These are phyloP conservation scores for Benthosema pterotum DNA, from an alignment of 2,797 vertebrate species.

Conservation along the genomic window DNA sequence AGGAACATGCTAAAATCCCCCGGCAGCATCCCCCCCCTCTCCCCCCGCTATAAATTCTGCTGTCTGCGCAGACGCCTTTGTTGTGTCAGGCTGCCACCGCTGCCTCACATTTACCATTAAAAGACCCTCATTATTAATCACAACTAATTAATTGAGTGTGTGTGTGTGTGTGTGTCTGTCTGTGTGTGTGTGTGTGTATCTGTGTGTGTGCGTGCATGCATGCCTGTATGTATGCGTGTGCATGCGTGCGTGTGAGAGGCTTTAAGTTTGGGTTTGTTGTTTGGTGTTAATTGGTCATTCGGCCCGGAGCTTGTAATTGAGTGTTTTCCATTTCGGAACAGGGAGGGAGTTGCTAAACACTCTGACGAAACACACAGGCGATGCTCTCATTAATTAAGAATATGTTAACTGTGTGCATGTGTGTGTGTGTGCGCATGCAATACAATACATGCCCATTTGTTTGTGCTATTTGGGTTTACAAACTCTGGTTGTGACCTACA, in stretches of 20 bases:
- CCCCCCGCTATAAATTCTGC: constrained; percentile 97
- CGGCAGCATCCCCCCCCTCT: constrained; percentile 89
- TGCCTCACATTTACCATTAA: constrained; percentile 93
- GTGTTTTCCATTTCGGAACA: constrained; percentile 78
- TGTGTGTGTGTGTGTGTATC: constrained; percentile 82
- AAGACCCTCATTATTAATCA: constrained; percentile 96
- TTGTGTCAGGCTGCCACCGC: constrained; percentile 86
- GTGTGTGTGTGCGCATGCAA: too few relatives aligned
- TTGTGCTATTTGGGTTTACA: too few relatives aligned
- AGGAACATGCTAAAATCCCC: constrained; percentile 97
- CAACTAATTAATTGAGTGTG: constrained; percentile 97
- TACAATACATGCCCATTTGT: too few relatives aligned
- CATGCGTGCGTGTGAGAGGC: constrained; percentile 72
- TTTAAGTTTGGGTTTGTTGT: constrained; percentile 86
- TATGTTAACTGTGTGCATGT: constrained; percentile 50
- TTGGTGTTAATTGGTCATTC: constrained; percentile 90
- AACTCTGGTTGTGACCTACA: too few relatives aligned
- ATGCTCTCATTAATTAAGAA: constrained; percentile 78
- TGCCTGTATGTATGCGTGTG: constrained; percentile 83
- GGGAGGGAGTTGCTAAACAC: constrained; percentile 69
- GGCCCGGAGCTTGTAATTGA: constrained; percentile 80
- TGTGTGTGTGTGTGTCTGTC: constrained; percentile 83
- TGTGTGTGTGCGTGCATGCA: constrained; percentile 83
- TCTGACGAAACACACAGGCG: constrained; percentile 61
- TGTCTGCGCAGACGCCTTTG: constrained; percentile 86